Base-by-base conservation (phyloP, 2,888 invertebrate species). In the Leucozona laternaria region DNA sequence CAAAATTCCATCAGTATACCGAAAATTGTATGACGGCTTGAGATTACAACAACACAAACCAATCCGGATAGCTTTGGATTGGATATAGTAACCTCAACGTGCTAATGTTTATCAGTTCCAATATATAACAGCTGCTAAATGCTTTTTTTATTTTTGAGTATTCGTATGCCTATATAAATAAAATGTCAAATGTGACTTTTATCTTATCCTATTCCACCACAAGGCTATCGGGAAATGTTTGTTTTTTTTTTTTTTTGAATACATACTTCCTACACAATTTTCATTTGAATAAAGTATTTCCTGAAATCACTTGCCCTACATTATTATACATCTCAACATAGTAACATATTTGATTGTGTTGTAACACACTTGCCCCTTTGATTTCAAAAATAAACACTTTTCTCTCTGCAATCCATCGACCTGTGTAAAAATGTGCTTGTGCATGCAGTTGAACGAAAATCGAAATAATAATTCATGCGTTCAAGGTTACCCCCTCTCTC, bases 391-490 rank as follows among this genome's bases (percentile, higher is more conserved):
- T 28, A 43, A 62, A 62, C 43, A 37, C 4, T 45, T 43, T 64
- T 17, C 25, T 28, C 28, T 45, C 17, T 2, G 17, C n/a, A 62
- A 43, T 62, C 43, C 17, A 43, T 62, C 43, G 43, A 62, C 60
- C 60, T 62, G 43, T 43, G 62, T 62, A 25, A 17, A 10, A 62
- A 62, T 62, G 62, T 62, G 57, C 57, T 37, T 40, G 40, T 64
- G 48, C 34, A 48, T 64, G 45, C 64, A 45, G 20, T 66, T 66
- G 66, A 48, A 48, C 13, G 22, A 43, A 84, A 84, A 84, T 79
- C 84, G 34, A 76, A 84, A 45, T 60, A 84, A 78, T 73, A 83
- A 79, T 78, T 73, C 78, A 83, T 79, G 84, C 71, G 84, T 84
- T 84, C 79, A 84, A 84, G 84, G 84, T 84, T 79, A 43, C 10